Base-by-base conservation (phyloP, 2,113 vertebrate species). In the Amia ocellicauda region DNA sequence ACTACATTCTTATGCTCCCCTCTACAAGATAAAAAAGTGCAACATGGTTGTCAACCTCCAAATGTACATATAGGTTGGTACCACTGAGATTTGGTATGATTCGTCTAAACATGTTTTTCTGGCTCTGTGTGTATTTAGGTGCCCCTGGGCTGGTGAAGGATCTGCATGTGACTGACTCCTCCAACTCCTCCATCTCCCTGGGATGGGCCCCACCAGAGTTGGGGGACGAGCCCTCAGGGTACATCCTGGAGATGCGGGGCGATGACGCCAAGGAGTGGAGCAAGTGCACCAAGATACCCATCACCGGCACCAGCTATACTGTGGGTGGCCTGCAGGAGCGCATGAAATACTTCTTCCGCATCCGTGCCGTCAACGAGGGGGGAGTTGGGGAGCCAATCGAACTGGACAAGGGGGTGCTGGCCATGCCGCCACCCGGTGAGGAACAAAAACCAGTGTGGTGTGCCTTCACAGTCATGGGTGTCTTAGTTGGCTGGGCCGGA, bases 391-490 rank as follows among this genome's bases (percentile, higher is more conserved):
- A 87, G 69, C 74, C 82, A 23, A 54, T 28, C 2, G 70, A 84
- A 58, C 66, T 84, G 61, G 23, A 71, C 0, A 23, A 86, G 66
- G 74, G 80, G 26, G 78, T 81, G 59, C 14, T 74, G 41, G 75
- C 80, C 36, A 73, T 80, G 74, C 76, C 78, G 31, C 81, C 86
- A 31, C 83, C 84, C 76, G 85, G 85, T 90, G 75, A 80, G 41
- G 31, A 36, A 36, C 5, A 36, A n/a, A n/a, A n/a, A n/a, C n/a
- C n/a, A n/a, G n/a, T n/a, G n/a, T n/a, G n/a, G n/a, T n/a, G 5
- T 36, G 31, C 31, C 11, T 36, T 2, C 31, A 36, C 31, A 36
- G n/a, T n/a, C n/a, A n/a, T n/a, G n/a, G n/a, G n/a, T n/a, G n/a
- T n/a, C n/a, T n/a, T n/a, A n/a, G n/a, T n/a, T n/a, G n/a, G n/a